Percentiles rank a stretch among this genome's conserved stretches.
These are phyloP conservation scores for Peromyscus melanophrys DNA, from an alignment of 2,797 vertebrate species.

Conservation along the genomic window DNA sequence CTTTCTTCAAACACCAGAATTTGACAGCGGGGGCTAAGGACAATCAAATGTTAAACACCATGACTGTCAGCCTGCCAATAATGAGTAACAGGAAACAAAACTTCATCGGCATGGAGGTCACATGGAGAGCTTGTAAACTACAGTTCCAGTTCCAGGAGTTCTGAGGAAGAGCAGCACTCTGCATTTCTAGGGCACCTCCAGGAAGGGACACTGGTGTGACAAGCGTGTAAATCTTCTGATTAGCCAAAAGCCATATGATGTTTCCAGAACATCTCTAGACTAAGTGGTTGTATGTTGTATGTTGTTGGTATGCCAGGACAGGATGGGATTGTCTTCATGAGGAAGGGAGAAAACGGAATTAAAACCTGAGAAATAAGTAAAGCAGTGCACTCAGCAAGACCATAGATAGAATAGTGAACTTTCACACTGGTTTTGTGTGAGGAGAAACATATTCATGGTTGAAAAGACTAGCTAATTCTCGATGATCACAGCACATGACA, in stretches of 20 bases:
- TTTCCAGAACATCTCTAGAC: neutral
- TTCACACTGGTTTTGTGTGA: neutral
- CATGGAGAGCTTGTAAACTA: neutral
- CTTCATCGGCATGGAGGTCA: neutral
- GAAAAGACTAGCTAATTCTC: neutral
- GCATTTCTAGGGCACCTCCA: neutral
- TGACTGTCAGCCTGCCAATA: neutral
- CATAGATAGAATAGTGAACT: neutral
- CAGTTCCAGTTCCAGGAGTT: neutral
- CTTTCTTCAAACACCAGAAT: constrained; percentile 28
- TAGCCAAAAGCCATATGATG: neutral
- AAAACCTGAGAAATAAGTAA: neutral
- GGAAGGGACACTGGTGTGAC: neutral
- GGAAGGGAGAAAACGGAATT: neutral
- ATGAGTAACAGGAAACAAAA: neutral
- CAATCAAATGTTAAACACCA: neutral
- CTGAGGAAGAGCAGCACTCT: neutral
- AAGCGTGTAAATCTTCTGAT: neutral
- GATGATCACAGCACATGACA: neutral
- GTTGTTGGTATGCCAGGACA: neutral
- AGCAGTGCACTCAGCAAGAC: neutral
- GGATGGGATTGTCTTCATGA: neutral
- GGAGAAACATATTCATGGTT: neutral
- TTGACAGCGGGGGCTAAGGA: neutral
- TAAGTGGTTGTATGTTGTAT: neutral